A percentile compares a stretch with the other conserved stretches of the same genome.
Conservation (phyloP, 2,113 vertebrate species). For the Myotis yumanensis region DNA sequence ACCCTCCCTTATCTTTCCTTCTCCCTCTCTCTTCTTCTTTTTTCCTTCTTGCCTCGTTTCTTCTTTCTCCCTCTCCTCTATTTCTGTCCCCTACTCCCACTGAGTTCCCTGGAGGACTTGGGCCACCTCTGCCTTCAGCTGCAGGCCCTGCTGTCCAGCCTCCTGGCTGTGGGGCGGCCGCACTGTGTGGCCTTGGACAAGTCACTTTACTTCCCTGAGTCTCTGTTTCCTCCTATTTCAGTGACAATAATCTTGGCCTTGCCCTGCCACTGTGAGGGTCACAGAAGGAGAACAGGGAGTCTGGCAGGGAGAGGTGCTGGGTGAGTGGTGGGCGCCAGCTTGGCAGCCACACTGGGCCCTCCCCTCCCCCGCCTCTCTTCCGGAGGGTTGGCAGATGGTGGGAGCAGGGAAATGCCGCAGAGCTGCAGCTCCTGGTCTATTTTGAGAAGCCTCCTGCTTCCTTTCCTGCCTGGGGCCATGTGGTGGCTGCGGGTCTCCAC, state of each 20-base stretch:
- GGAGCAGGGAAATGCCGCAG: slow-evolving; percentile 42
- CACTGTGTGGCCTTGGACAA: neutral
- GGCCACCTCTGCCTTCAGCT: neutral
- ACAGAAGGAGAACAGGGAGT: neutral
- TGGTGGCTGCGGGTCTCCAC: slow-evolving; percentile 50
- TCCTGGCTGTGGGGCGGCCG: accelerated
- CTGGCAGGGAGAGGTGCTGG: neutral
- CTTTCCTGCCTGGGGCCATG: slow-evolving; percentile 62
- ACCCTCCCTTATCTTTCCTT: neutral
- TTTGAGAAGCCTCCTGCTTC: slow-evolving; percentile 75
- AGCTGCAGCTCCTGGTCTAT: slow-evolving; percentile 63
- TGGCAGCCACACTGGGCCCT: neutral
- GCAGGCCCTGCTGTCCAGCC: neutral
- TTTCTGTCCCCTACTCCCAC: neutral
- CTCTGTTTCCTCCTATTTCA: neutral
- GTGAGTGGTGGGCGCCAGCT: neutral
- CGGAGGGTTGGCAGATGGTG: slow-evolving; percentile 65
- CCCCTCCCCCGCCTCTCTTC: slow-evolving; percentile 38
- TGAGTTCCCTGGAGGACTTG: neutral
- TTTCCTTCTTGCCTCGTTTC: neutral
- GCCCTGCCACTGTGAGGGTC: neutral
- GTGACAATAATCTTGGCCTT: neutral
- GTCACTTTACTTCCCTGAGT: neutral
- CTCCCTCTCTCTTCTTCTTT: neutral
- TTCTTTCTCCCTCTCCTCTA: neutral